Evolutionary conservation across 2,797 vertebrate genomes (phyloP).

Genomic region (Passerculus sandwichensis): DNA sequence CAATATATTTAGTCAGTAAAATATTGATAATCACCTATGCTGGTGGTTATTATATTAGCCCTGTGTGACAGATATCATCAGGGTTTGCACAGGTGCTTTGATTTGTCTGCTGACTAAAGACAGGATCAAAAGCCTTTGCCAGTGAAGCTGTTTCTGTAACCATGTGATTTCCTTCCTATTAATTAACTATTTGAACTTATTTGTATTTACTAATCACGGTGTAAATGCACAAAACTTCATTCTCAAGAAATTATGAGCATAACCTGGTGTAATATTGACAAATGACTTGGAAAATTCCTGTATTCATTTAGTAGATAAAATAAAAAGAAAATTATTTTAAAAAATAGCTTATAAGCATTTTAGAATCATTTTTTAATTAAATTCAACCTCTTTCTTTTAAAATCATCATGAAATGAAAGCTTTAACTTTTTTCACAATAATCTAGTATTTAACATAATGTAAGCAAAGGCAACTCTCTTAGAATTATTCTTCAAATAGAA

Average conservation of each 20-base stretch:
- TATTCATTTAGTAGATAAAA: background rate
- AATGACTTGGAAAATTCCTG: background rate
- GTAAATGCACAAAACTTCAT: no score
- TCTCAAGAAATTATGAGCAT: no score
- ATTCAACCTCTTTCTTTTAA: background rate
- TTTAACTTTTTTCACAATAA: background rate
- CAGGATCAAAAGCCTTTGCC: background rate
- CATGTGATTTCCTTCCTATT: background rate
- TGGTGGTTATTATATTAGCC: background rate
- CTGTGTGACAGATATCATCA: background rate
- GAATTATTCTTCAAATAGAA: background rate
- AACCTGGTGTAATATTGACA: background rate
- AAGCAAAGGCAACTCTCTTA: background rate
- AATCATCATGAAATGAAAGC: rapidly evolving
- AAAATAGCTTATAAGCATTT: background rate
- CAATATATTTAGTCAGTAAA: background rate
- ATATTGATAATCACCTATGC: background rate
- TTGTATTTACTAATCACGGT: no score
- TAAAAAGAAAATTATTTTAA: background rate
- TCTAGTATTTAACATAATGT: background rate
- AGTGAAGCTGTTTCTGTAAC: background rate
- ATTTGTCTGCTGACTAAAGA: background rate
- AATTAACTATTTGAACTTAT: background rate
- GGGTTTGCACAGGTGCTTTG: background rate
- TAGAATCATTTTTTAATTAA: background rate